phyloP scores from a whole-genome alignment of 2,888 invertebrate species.

The Chaetoderma sp. region DNA sequence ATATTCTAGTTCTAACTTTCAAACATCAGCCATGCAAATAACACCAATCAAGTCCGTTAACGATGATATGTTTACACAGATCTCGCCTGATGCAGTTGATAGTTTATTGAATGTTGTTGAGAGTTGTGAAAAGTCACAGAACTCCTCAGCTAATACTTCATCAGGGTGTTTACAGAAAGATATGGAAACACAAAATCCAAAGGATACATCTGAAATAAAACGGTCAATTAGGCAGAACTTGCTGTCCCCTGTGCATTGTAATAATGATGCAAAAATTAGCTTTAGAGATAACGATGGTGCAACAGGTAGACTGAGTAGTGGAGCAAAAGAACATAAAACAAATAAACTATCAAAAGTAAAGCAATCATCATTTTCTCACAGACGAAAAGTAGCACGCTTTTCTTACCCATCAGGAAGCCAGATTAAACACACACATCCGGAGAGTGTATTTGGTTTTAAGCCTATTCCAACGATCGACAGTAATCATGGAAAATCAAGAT shows the following conservation, averaged over 20 bases:
- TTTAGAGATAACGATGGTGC: neutral
- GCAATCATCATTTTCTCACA: neutral
- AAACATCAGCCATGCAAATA: no score
- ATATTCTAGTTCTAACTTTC: no score
- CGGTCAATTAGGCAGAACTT: neutral
- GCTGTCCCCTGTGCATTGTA: neutral
- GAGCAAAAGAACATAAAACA: neutral
- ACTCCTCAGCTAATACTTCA: no score
- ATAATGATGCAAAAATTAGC: neutral
- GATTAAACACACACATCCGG: constrained; percentile 36
- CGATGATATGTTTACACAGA: constrained; percentile 47
- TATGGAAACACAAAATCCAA: neutral
- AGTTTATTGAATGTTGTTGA: constrained; percentile 10
- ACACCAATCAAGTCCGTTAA: no score
- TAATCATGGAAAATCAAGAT: no score
- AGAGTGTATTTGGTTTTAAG: constrained; percentile 39
- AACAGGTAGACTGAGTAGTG: no score
- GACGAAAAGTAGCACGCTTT: constrained; percentile 34
- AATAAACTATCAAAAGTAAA: neutral
- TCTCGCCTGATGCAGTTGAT: constrained; percentile 40
- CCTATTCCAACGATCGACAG: no score
- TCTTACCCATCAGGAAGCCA: constrained; percentile 46
- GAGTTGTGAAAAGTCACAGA: neutral
- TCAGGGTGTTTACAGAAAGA: no score
- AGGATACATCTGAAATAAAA: neutral